These are phyloP conservation scores for Danaus chrysippus DNA, from an alignment of 2,888 invertebrate genomes.

Conservation along the genomic window DNA sequence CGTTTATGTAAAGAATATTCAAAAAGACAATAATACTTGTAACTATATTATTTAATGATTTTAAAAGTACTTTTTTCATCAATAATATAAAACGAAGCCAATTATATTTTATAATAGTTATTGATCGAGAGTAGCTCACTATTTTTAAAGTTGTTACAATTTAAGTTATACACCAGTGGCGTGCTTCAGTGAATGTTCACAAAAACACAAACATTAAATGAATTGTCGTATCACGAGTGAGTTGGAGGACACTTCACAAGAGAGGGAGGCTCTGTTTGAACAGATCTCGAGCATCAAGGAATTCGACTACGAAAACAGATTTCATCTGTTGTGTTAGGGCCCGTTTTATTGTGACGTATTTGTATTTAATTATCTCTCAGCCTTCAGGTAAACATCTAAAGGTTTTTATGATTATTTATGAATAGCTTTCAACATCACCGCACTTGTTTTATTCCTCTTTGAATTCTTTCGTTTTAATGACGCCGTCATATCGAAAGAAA, in stretches of 20 bases:
- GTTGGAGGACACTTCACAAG: background rate
- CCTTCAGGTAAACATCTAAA: background rate
- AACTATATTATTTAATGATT: too few relatives aligned
- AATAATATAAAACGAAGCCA: too few relatives aligned
- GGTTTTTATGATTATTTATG: constrained; percentile 3
- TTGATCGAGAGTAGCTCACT: too few relatives aligned
- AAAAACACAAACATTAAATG: constrained; percentile 9
- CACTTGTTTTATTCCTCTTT: too few relatives aligned
- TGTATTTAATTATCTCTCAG: constrained; percentile 29
- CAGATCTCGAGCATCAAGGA: constrained; percentile 12
- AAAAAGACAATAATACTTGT: too few relatives aligned
- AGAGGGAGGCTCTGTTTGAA: constrained; percentile 16
- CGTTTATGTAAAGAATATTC: too few relatives aligned
- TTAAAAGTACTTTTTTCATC: too few relatives aligned
- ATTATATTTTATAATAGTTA: too few relatives aligned
- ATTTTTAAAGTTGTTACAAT: too few relatives aligned
- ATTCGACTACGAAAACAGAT: constrained; percentile 25
- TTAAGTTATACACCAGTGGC: background rate
- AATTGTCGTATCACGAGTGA: constrained; percentile 11
- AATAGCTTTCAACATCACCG: background rate
- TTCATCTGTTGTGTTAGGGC: constrained; percentile 25
- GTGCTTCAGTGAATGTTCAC: background rate
- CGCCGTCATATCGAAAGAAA: too few relatives aligned
- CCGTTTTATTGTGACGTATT: constrained; percentile 24
- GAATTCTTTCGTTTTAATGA: too few relatives aligned